Conservation (phyloP, 2,888 invertebrate genomes). For the Sarcophaga subvicina region DNA sequence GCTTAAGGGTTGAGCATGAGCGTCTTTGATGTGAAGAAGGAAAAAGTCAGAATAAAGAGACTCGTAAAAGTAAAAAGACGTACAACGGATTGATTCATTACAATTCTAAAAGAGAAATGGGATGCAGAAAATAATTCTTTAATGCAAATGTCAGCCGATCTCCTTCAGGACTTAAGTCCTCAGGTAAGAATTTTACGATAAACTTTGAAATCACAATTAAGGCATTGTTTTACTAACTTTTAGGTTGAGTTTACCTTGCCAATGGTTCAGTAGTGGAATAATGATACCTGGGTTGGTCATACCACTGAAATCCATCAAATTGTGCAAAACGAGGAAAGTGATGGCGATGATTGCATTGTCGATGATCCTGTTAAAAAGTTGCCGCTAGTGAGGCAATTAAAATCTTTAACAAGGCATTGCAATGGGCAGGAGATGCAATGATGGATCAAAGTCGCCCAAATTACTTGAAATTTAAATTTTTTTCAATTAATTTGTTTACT, state of each 20-base stretch:
- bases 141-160: too few relatives aligned
- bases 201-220: slow-evolving; percentile 33
- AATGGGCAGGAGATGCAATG: slow-evolving; percentile 22
- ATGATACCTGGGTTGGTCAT: slow-evolving; percentile 49
- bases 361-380: background rate
- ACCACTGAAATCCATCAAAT: slow-evolving; percentile 34
- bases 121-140: too few relatives aligned
- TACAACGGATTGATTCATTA: too few relatives aligned
- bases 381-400: background rate
- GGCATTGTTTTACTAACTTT: slow-evolving; percentile 7
- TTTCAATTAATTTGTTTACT: background rate
- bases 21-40: too few relatives aligned
- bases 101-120: too few relatives aligned
- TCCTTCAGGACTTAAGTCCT: too few relatives aligned
- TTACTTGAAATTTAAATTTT: background rate
- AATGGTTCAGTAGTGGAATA: slow-evolving; percentile 21
- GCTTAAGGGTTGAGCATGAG: too few relatives aligned
- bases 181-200: too few relatives aligned
- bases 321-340: slow-evolving; percentile 40
- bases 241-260: slow-evolving; percentile 34
- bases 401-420: background rate
- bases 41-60: too few relatives aligned
- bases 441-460: background rate
- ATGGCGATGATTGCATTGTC: slow-evolving; percentile 38
- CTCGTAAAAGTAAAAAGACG: too few relatives aligned